Percentiles rank a stretch among this genome's conserved stretches.
These are phyloP conservation scores for Tiphia femorata DNA, from an alignment of 2,888 invertebrate species.

Conservation along the genomic window DNA sequence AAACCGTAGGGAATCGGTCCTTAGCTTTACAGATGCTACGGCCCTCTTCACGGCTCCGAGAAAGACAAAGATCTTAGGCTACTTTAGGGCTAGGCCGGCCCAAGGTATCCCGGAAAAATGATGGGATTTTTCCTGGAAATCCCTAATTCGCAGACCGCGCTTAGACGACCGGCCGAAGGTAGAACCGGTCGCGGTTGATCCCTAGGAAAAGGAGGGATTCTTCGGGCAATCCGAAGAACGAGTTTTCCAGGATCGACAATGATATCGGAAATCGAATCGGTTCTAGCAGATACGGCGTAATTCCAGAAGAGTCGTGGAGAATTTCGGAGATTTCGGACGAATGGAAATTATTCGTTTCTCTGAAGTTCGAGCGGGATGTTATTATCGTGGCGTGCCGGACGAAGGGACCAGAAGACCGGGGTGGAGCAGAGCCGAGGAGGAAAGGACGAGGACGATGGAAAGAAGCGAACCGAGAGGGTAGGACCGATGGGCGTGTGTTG, in stretches of 20 bases:
- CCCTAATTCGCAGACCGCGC: constrained; percentile 21
- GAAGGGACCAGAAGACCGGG: too few species aligned
- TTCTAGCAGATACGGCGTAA: too few species aligned
- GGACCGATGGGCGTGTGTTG: constrained; percentile 7
- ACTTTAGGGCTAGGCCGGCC: constrained; percentile 9
- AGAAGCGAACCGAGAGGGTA: not conserved
- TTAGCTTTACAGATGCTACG: constrained; percentile 29
- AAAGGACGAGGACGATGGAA: constrained; percentile 3
- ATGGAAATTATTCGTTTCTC: too few species aligned
- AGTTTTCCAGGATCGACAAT: not conserved
- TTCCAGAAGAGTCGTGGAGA: too few species aligned
- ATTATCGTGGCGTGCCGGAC: too few species aligned
- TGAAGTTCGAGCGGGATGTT: too few species aligned
- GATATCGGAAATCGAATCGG: too few species aligned
- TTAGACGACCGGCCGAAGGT: constrained; percentile 24
- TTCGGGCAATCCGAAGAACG: not conserved
- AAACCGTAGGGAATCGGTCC: constrained; percentile 1
- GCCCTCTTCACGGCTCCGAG: constrained; percentile 7
- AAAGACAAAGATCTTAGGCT: constrained; percentile 29
- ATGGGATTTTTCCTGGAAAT: constrained; percentile 24
- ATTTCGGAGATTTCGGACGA: too few species aligned
- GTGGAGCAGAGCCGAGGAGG: not conserved
- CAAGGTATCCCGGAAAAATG: constrained; percentile 24
- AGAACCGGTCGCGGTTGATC: too few species aligned
- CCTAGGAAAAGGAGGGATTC: not conserved